phyloP scores from a whole-genome alignment of 2,797 vertebrate species.

The Heterohyrax brucei region DNA sequence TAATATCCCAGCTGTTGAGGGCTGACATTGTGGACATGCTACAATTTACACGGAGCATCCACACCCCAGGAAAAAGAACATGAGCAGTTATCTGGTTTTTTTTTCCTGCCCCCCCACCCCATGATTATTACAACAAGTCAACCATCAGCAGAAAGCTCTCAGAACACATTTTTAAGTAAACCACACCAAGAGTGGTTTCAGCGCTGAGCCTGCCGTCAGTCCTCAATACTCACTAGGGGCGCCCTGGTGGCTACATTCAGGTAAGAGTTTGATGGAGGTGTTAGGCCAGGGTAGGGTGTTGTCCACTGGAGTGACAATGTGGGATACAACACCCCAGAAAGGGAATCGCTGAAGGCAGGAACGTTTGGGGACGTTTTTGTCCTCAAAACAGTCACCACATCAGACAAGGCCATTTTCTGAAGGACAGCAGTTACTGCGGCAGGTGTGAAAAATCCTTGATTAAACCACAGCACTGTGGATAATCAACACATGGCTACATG shows the following conservation, averaged over 20 bases:
- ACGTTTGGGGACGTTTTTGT: background rate
- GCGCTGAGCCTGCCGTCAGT: background rate
- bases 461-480: background rate
- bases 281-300: background rate
- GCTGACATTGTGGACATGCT: no score
- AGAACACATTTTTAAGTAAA: background rate
- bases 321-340: no score
- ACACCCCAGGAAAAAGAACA: background rate
- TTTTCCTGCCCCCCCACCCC: background rate
- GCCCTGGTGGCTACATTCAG: background rate
- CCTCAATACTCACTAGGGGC: background rate
- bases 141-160: background rate
- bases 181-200: background rate
- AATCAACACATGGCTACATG: accelerated
- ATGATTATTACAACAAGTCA: background rate
- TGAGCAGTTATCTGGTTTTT: background rate
- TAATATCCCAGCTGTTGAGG: background rate
- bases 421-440: background rate
- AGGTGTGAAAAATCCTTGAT: background rate
- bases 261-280: background rate
- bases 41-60: no score
- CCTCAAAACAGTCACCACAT: background rate
- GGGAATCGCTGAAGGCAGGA: background rate
- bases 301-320: background rate
- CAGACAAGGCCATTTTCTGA: background rate